Evolutionary conservation across 2,888 invertebrate species (phyloP).

Genomic region (Eledona agricola): DNA sequence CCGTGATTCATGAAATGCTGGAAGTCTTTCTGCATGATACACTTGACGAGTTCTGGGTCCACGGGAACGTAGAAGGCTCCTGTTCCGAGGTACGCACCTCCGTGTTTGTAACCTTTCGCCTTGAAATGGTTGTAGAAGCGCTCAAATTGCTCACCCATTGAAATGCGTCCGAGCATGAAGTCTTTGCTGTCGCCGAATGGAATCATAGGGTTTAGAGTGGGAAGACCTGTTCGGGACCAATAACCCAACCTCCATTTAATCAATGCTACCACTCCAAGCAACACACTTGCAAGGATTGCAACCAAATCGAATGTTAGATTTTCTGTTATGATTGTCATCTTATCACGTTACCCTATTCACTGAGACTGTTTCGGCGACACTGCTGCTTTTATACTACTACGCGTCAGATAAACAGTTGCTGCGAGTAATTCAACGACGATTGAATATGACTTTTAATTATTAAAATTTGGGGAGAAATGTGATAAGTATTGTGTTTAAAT

Average conservation of each 20-base stretch:
- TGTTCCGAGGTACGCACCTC: conserved; percentile 60
- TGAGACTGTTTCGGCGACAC: too few relatives aligned
- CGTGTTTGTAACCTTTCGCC: conserved; percentile 38
- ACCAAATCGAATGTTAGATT: conserved; percentile 2
- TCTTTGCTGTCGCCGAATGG: conserved; percentile 48
- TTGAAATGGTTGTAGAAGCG: conserved; percentile 41
- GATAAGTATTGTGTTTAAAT: too few relatives aligned
- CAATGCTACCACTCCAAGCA: conserved; percentile 6
- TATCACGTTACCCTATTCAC: too few relatives aligned
- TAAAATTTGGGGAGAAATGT: too few relatives aligned
- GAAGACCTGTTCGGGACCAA: conserved; percentile 38
- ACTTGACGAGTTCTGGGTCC: conserved; percentile 52
- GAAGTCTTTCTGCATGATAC: conserved; percentile 69
- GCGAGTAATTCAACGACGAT: too few relatives aligned
- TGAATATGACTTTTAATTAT: too few relatives aligned
- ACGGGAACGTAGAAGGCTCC: conserved; percentile 49
- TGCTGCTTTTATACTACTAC: too few relatives aligned
- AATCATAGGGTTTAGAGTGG: conserved; percentile 41
- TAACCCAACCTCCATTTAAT: conserved; percentile 39
- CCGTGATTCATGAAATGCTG: conserved; percentile 48
- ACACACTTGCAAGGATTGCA: neutral
- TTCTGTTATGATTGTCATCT: conserved; percentile 5
- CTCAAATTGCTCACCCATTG: conserved; percentile 28
- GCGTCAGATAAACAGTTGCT: too few relatives aligned
- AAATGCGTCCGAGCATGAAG: conserved; percentile 9